These are phyloP conservation scores for Luidia sarsii DNA, from an alignment of 53 echinoderm and acorn worm genomes.

Conservation along the genomic window DNA sequence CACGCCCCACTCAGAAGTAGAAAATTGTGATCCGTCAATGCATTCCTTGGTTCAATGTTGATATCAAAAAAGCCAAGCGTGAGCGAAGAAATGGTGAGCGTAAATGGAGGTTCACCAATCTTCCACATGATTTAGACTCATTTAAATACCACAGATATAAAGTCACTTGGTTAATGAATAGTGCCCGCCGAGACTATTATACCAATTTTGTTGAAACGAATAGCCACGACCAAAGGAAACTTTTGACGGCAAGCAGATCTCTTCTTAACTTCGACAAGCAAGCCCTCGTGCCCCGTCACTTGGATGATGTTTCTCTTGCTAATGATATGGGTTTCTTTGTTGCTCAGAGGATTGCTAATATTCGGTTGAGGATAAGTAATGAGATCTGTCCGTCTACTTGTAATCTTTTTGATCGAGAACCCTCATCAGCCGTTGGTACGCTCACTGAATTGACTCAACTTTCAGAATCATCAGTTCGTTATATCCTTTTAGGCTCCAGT, in stretches of 20 bases:
- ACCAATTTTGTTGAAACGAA: conserved; percentile 16
- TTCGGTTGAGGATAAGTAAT: neutral
- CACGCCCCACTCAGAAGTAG: conserved; percentile 24
- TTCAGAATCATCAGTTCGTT: neutral
- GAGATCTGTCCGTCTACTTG: neutral
- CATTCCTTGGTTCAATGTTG: conserved; percentile 24
- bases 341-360: neutral
- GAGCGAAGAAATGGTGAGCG: conserved; percentile 40
- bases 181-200: conserved; percentile 27
- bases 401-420: neutral
- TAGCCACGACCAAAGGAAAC: conserved; percentile 23
- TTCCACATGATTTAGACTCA: conserved; percentile 22
- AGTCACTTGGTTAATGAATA: conserved; percentile 16
- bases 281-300: neutral
- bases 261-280: conserved; percentile 12
- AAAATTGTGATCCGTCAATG: conserved; percentile 5
- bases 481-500: neutral
- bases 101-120: conserved; percentile 16
- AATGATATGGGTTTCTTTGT: conserved; percentile 12
- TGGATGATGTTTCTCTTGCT: conserved; percentile 12
- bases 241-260: conserved; percentile 13
- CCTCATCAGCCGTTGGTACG: neutral
- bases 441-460: neutral
- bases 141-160: conserved; percentile 31
- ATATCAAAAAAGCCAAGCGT: conserved; percentile 15